These are phyloP conservation scores for Spea hammondii DNA, from an alignment of 2,797 vertebrate genomes.

Conservation along the genomic window DNA sequence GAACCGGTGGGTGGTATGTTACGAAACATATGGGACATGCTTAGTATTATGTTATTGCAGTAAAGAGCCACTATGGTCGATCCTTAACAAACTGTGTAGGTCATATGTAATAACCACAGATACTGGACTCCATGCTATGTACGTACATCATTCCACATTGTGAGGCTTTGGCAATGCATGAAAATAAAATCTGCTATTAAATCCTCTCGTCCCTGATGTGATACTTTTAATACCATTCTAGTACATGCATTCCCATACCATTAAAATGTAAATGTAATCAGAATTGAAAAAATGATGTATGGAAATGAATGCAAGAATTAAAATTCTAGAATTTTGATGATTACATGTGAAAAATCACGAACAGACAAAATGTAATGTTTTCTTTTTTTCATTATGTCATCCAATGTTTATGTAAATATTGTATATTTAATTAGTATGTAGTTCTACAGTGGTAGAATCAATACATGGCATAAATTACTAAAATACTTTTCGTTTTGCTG, in stretches of 20 bases:
- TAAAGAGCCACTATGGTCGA: background rate
- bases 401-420: slow-evolving; percentile 44
- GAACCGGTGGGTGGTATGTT: too few relatives aligned
- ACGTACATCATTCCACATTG: background rate
- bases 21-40: too few relatives aligned
- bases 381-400: background rate
- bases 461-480: slow-evolving; percentile 33
- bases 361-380: slow-evolving; percentile 38
- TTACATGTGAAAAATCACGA: slow-evolving; percentile 39
- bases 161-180: slow-evolving; percentile 10
- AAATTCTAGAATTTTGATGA: slow-evolving; percentile 36
- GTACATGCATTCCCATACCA: slow-evolving; percentile 30
- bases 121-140: background rate
- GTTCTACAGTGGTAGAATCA: slow-evolving; percentile 8
- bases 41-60: background rate
- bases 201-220: slow-evolving; percentile 32
- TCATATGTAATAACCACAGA: background rate
- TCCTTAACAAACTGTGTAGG: background rate
- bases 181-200: slow-evolving; percentile 16
- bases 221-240: slow-evolving; percentile 19
- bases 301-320: slow-evolving; percentile 45
- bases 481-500: slow-evolving; percentile 23
- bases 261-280: slow-evolving; percentile 52
- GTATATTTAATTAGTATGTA: slow-evolving; percentile 31
- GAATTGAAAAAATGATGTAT: slow-evolving; percentile 34